Percentiles rank a stretch among this genome's conserved stretches.
Evolutionary conservation across 2,113 vertebrate genomes (phyloP).

Genomic region (Anolis sagrei): DNA sequence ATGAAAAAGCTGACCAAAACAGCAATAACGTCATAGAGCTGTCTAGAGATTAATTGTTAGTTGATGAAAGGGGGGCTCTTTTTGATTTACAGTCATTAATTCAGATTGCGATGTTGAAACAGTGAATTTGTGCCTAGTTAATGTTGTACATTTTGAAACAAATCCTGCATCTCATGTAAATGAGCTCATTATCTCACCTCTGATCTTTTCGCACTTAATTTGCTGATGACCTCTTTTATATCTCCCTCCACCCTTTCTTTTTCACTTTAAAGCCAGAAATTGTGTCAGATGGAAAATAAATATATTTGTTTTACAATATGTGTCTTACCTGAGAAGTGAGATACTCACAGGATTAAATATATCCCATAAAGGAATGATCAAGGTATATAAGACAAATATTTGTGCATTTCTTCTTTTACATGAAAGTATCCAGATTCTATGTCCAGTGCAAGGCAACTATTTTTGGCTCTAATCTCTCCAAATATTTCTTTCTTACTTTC

Average conservation of each 20-base stretch:
- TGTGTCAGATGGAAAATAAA: constrained; percentile 47
- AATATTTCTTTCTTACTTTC: background rate
- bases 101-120: constrained; percentile 56
- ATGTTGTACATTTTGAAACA: constrained; percentile 70
- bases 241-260: constrained; percentile 41
- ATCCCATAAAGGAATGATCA: constrained; percentile 35
- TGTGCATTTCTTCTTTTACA: constrained; percentile 37
- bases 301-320: constrained; percentile 36
- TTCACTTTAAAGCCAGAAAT: constrained; percentile 54
- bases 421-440: constrained; percentile 21
- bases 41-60: constrained; percentile 47
- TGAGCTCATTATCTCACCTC: constrained; percentile 70
- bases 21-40: constrained; percentile 4
- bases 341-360: constrained; percentile 43
- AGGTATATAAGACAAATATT: constrained; percentile 16
- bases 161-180: constrained; percentile 69
- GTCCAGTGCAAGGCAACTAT: constrained; percentile 51
- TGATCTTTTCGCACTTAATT: constrained; percentile 69
- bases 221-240: constrained; percentile 64
- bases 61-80: constrained; percentile 30
- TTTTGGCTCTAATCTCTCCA: constrained; percentile 50
- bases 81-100: constrained; percentile 56
- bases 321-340: constrained; percentile 41
- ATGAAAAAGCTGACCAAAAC: constrained; percentile 4
- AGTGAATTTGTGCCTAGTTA: constrained; percentile 50